A percentile compares a stretch with the other conserved stretches of the same genome.
Evolutionary conservation across 2,113 vertebrate species (phyloP).

Genomic region (Melanocharis versteri): DNA sequence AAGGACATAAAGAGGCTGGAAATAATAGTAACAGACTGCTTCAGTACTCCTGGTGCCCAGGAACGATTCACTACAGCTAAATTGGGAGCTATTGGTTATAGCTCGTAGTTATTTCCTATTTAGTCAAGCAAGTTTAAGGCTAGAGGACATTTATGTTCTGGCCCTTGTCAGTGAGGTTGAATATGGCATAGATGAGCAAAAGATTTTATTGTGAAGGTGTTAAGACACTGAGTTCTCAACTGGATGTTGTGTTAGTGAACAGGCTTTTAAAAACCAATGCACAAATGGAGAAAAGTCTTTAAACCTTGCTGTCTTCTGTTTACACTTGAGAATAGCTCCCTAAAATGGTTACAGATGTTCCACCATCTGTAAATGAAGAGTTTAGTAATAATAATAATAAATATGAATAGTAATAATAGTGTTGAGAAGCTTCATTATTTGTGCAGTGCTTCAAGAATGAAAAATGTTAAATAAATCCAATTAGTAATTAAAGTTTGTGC

Average conservation of each 20-base stretch:
- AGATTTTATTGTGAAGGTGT: background rate
- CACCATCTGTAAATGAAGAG: slow-evolving; percentile 5
- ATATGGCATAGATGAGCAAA: background rate
- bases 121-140: background rate
- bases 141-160: background rate
- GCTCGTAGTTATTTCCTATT: background rate
- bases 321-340: background rate
- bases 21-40: background rate
- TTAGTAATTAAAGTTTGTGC: background rate
- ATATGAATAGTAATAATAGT: background rate
- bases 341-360: slow-evolving; percentile 24
- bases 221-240: background rate
- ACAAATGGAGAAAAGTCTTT: background rate
- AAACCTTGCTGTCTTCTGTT: background rate
- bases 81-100: background rate
- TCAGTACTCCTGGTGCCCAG: background rate
- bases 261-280: background rate
- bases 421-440: slow-evolving; percentile 13
- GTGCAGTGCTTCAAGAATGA: background rate
- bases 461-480: background rate
- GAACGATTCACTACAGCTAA: background rate
- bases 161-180: background rate
- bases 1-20: background rate
- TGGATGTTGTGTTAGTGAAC: background rate
- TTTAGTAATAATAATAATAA: slow-evolving; percentile 1